Conservation (phyloP, 2,113 vertebrate species). For the Carassius carassius region DNA sequence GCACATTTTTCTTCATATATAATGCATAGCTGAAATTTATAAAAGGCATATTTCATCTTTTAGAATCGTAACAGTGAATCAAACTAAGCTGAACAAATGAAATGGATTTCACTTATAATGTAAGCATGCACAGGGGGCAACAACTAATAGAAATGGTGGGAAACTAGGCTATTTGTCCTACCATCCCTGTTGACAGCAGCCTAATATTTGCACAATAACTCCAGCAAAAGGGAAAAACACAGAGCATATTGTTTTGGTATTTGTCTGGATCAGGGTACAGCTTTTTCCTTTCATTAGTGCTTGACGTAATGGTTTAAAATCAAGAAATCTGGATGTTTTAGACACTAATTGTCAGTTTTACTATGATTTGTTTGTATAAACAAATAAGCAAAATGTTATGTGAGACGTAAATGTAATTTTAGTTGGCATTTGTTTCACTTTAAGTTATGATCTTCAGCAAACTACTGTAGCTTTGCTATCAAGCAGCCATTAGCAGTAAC, state of each 20-base stretch:
- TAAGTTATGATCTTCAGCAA: background rate
- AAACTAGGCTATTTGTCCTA: conserved; percentile 35
- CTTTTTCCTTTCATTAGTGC: background rate
- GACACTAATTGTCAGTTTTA: background rate
- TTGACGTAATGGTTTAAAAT: background rate
- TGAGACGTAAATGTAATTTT: background rate
- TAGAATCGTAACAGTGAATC: conserved; percentile 25
- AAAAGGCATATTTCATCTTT: conserved; percentile 43
- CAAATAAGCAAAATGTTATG: background rate
- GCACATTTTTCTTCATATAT: conserved; percentile 37
- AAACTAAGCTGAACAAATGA: conserved; percentile 48
- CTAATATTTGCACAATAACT: conserved; percentile 32
- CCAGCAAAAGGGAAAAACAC: conserved; percentile 16
- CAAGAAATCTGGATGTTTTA: background rate
- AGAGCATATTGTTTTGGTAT: conserved; percentile 26
- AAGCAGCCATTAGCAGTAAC: background rate
- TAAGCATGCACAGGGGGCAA: conserved; percentile 17
- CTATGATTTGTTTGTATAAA: background rate
- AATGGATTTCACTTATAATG: conserved; percentile 28
- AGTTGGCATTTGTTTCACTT: background rate
- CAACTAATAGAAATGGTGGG: conserved; percentile 38
- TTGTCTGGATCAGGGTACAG: background rate
- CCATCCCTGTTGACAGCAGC: conserved; percentile 37
- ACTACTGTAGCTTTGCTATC: background rate
- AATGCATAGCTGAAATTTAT: conserved; percentile 39